Conservation (phyloP, 1,140 invertebrate genomes). For the Drosophila ambigua region DNA sequence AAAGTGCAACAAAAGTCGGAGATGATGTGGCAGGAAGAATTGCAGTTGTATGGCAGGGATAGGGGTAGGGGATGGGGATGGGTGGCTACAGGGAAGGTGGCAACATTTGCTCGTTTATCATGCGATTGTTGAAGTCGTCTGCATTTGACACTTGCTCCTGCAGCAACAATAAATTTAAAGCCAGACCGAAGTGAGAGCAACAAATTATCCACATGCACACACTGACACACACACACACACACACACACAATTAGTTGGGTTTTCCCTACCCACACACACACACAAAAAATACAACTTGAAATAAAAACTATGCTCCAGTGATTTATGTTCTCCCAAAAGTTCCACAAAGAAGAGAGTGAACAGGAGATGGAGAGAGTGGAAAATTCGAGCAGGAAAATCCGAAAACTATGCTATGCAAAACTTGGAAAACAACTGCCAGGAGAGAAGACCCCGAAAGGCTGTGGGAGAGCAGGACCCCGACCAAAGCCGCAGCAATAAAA, state of each 20-base stretch:
- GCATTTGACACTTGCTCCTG: slow-evolving; percentile 65
- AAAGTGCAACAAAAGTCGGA: slow-evolving; percentile 24
- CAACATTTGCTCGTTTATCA: slow-evolving; percentile 39
- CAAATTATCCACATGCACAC: slow-evolving; percentile 46
- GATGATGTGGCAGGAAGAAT: slow-evolving; percentile 5
- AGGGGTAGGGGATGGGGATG: neutral
- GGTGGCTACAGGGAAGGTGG: neutral
- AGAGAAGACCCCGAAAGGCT: neutral
- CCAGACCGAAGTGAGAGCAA: slow-evolving; percentile 64
- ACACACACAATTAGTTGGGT: slow-evolving; percentile 57
- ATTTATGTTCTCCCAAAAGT: slow-evolving; percentile 66
- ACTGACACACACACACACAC: slow-evolving; percentile 20
- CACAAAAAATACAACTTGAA: slow-evolving; percentile 39
- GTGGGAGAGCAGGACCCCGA: neutral
- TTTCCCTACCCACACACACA: slow-evolving; percentile 12
- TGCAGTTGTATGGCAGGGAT: slow-evolving; percentile 18
- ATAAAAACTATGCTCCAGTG: slow-evolving; percentile 60
- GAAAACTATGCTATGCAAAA: slow-evolving; percentile 71
- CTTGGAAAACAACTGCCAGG: slow-evolving; percentile 64
- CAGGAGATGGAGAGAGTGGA: slow-evolving; percentile 17
- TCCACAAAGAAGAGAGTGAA: slow-evolving; percentile 30
- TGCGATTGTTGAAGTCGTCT: slow-evolving; percentile 59
- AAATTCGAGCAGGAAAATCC: slow-evolving; percentile 36
- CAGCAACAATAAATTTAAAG: slow-evolving; percentile 70
- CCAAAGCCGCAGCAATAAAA: slow-evolving; percentile 69